A percentile compares a stretch with the other conserved stretches of the same genome.
Evolutionary conservation across 2,888 invertebrate genomes (phyloP).

Genomic region (Leptinotarsa rubiginosa): DNA sequence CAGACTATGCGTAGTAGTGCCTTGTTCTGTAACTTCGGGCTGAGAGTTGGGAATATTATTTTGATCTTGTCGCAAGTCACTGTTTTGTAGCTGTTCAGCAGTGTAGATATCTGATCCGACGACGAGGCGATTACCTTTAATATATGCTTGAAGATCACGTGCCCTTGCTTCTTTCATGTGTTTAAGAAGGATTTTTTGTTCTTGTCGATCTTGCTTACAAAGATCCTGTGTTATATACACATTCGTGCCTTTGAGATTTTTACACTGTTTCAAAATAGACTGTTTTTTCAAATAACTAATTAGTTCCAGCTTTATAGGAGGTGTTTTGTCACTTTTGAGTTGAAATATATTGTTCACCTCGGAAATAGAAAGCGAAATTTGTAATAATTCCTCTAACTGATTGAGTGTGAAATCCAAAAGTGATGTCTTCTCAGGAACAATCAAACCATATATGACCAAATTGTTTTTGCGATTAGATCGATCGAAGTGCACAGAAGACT

Average conservation of each 20-base stretch:
- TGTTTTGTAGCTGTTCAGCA: neutral
- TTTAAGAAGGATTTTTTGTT: neutral
- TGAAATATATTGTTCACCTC: neutral
- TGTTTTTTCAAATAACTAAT: constrained; percentile 1
- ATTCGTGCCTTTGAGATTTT: neutral
- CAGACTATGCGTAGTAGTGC: neutral
- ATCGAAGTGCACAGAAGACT: too few relatives aligned
- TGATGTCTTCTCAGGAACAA: neutral
- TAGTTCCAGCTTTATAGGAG: neutral
- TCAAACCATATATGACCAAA: neutral
- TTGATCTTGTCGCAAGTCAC: neutral
- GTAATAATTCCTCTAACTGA: neutral
- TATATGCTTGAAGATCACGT: neutral
- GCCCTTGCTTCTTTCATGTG: neutral
- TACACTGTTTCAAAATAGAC: neutral
- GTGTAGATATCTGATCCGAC: neutral
- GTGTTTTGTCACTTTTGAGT: neutral
- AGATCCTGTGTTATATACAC: neutral
- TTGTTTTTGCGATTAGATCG: neutral
- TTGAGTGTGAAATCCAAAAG: neutral
- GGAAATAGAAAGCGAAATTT: too few relatives aligned
- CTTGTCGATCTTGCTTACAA: neutral
- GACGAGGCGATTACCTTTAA: neutral
- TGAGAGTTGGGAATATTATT: neutral
- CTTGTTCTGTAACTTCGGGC: neutral